Evolutionary conservation across 2,797 vertebrate species (phyloP).

Genomic region (Synaphobranchus kaupii): DNA sequence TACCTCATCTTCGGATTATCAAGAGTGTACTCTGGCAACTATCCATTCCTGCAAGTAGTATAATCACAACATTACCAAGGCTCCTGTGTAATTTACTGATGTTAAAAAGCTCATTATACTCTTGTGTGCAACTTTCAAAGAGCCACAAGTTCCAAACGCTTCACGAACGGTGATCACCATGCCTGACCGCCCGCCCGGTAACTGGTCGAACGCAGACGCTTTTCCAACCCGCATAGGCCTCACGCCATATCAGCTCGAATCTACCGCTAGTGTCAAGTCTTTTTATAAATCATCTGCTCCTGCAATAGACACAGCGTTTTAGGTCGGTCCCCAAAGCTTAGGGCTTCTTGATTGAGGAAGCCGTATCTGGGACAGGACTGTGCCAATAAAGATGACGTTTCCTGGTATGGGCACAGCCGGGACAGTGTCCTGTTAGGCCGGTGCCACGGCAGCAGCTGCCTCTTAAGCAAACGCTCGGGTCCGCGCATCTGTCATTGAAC

Average conservation of each 20-base stretch:
- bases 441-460: neutral
- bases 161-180: neutral
- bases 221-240: neutral
- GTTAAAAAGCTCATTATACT: neutral
- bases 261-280: neutral
- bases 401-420: neutral
- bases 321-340: neutral
- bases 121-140: neutral
- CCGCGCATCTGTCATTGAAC: neutral
- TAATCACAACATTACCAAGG: neutral
- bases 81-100: neutral
- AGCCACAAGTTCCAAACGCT: neutral
- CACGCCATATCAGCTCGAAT: neutral
- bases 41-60: neutral
- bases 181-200: neutral
- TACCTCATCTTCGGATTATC: neutral
- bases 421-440: neutral
- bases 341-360: neutral
- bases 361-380: slow-evolving; percentile 1
- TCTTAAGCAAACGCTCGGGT: neutral
- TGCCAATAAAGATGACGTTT: neutral
- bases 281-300: neutral
- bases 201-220: neutral
- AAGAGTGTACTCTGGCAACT: neutral
- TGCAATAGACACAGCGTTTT: neutral